Evolutionary conservation across 2,113 vertebrate genomes (phyloP).

Genomic region (Ammodytes dubius): DNA sequence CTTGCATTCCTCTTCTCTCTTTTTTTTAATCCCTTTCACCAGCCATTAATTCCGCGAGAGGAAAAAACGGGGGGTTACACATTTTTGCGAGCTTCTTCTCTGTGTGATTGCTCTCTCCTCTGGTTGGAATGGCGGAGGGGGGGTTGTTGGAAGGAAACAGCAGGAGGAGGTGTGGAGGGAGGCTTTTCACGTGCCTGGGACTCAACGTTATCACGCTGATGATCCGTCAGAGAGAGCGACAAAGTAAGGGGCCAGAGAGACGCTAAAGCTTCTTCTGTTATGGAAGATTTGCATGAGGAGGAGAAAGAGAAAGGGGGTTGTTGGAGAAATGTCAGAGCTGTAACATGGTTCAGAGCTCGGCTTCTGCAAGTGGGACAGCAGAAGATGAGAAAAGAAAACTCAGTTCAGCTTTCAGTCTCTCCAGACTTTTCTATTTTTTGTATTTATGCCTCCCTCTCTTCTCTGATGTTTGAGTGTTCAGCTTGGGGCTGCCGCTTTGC

Average conservation of each 20-base stretch:
- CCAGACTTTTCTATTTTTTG: slow-evolving; percentile 8
- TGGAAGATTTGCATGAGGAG: not conserved
- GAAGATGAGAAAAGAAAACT: slow-evolving; percentile 32
- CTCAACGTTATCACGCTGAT: slow-evolving; percentile 32
- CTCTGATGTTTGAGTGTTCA: not conserved
- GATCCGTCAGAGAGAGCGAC: slow-evolving; percentile 38
- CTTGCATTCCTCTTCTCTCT: slow-evolving; percentile 7
- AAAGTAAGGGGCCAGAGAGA: slow-evolving; percentile 1
- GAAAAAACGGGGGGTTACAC: not conserved
- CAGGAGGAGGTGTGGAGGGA: slow-evolving; percentile 60
- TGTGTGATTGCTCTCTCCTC: slow-evolving; percentile 51
- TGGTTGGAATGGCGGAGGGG: slow-evolving; percentile 60
- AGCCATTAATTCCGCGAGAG: not conserved
- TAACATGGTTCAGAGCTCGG: slow-evolving; percentile 33
- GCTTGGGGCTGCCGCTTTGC: not conserved
- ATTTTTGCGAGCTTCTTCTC: slow-evolving; percentile 36
- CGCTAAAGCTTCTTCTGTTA: not conserved
- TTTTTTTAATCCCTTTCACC: not conserved
- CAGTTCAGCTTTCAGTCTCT: slow-evolving; percentile 16
- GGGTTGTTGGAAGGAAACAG: slow-evolving; percentile 3
- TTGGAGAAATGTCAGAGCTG: slow-evolving; percentile 33
- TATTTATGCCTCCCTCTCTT: slow-evolving; percentile 18
- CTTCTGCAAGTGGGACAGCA: slow-evolving; percentile 40
- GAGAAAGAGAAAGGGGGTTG: not conserved
- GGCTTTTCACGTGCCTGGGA: slow-evolving; percentile 61